A percentile compares a stretch with the other conserved stretches of the same genome.
These are phyloP conservation scores for Pyrgilauda ruficollis DNA, from an alignment of 2,113 vertebrate species.

Conservation along the genomic window DNA sequence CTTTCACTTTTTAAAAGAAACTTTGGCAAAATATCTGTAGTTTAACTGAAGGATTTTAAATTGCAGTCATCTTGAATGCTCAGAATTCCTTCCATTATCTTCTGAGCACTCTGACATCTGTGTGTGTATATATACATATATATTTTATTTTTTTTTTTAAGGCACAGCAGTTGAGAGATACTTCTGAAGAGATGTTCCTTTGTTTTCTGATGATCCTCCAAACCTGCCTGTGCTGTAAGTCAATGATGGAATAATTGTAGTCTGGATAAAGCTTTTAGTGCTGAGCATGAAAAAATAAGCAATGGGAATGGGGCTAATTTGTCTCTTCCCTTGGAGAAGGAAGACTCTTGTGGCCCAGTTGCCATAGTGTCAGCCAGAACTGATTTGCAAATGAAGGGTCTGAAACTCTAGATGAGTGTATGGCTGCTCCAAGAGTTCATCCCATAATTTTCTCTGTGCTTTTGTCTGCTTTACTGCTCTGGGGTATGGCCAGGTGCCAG, in stretches of 20 bases:
- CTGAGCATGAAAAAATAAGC: background rate
- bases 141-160: background rate
- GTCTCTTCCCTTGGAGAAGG: background rate
- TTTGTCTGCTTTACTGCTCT: conserved; percentile 30
- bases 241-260: background rate
- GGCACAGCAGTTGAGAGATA: background rate
- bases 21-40: background rate
- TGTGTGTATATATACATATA: background rate
- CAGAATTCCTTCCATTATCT: background rate
- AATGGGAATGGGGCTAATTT: background rate
- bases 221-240: background rate
- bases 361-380: conserved; percentile 14
- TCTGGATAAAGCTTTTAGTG: background rate
- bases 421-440: conserved; percentile 1
- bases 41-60: background rate
- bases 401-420: background rate
- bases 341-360: background rate
- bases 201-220: background rate
- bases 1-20: background rate
- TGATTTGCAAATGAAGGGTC: conserved; percentile 26
- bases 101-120: background rate
- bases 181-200: background rate
- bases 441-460: background rate
- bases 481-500: conserved; percentile 31
- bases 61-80: background rate